Evolutionary conservation across 92 coral and sea anemone species (phyloP).

Genomic region (Ricordea florida): DNA sequence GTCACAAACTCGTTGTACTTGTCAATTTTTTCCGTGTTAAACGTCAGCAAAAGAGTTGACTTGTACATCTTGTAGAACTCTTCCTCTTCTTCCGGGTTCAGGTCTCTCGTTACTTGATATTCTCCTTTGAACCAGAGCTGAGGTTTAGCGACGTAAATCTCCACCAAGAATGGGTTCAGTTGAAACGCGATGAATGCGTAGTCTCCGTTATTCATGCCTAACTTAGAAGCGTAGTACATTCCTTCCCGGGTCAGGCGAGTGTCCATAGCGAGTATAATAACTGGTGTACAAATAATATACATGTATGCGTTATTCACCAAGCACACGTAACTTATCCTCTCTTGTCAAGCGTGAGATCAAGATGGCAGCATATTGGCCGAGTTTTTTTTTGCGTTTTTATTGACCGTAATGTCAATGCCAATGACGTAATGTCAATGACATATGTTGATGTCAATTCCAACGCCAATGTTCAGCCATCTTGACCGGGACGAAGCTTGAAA

Average conservation of each 20-base stretch:
- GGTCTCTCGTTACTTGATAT: background rate
- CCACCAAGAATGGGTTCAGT: conserved; percentile 13
- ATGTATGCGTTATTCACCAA: too few species aligned
- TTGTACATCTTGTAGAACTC: conserved; percentile 60
- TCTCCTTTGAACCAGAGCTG: conserved; percentile 45
- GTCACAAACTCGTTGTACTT: conserved; percentile 53
- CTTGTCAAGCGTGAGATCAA: too few species aligned
- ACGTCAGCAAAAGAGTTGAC: conserved; percentile 54
- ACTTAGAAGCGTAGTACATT: conserved; percentile 74
- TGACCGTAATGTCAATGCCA: too few species aligned
- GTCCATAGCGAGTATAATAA: conserved; percentile 73
- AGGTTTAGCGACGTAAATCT: background rate
- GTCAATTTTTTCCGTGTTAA: conserved; percentile 45
- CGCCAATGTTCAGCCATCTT: too few species aligned
- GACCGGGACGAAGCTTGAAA: too few species aligned
- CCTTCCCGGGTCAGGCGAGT: conserved; percentile 78
- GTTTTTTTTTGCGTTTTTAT: too few species aligned
- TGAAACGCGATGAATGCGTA: conserved; percentile 78
- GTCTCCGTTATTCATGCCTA: conserved; percentile 85
- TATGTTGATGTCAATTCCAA: too few species aligned
- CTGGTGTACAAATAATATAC: conserved; percentile 47
- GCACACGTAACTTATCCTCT: too few species aligned
- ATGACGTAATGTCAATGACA: background rate
- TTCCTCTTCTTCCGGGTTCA: conserved; percentile 6
- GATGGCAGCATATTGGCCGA: too few species aligned